phyloP scores from a whole-genome alignment of 2,113 vertebrate genomes.

The Entelurus aequoreus region DNA sequence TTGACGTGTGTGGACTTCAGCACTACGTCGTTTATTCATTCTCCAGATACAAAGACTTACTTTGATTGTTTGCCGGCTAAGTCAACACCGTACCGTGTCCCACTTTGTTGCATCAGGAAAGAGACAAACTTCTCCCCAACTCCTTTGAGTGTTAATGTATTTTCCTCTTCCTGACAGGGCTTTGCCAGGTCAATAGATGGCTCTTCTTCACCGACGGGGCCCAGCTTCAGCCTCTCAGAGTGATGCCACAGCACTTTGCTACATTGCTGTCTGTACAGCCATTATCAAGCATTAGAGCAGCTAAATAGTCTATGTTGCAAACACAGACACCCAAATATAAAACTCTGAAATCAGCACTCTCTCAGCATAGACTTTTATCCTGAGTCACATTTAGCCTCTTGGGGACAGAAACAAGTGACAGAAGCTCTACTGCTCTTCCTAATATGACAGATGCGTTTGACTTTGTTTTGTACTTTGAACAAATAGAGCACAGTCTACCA shows the following conservation, averaged over 20 bases:
- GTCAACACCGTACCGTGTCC: constrained; percentile 38
- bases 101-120: constrained; percentile 64
- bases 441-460: too few species aligned
- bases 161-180: constrained; percentile 49
- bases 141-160: constrained; percentile 44
- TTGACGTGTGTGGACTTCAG: constrained; percentile 38
- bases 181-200: constrained; percentile 38
- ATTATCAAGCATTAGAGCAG: constrained; percentile 32
- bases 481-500: too few species aligned
- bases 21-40: constrained; percentile 21
- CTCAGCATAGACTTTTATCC: neutral
- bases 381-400: neutral
- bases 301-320: constrained; percentile 43
- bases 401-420: too few species aligned
- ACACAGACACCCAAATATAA: constrained; percentile 4
- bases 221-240: constrained; percentile 19
- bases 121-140: constrained; percentile 57
- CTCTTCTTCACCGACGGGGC: constrained; percentile 11
- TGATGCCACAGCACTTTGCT: constrained; percentile 6
- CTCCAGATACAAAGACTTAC: constrained; percentile 27
- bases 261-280: constrained; percentile 1
- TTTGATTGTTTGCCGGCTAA: constrained; percentile 55
- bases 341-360: constrained; percentile 22
- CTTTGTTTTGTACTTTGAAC: too few species aligned
- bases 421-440: too few species aligned